These are phyloP conservation scores for Podilymbus podiceps DNA, from an alignment of 2,113 vertebrate genomes.

Conservation along the genomic window DNA sequence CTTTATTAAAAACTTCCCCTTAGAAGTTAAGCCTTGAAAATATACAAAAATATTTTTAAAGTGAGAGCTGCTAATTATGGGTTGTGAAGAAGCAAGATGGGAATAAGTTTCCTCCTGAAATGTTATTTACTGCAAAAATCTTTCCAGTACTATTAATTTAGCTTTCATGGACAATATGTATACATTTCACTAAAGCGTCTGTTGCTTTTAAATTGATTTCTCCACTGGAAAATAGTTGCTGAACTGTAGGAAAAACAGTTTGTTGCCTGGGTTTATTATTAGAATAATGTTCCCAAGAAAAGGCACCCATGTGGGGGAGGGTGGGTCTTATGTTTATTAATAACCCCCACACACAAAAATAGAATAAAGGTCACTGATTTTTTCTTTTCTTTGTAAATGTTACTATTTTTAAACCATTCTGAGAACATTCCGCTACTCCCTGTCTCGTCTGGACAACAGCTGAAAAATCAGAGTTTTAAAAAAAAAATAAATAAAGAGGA, in stretches of 20 bases:
- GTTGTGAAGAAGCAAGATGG: not conserved
- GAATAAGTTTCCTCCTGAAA: not conserved
- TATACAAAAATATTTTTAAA: constrained; percentile 23
- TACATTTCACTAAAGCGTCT: constrained; percentile 30
- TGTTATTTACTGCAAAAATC: constrained; percentile 13
- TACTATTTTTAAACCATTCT: constrained; percentile 56
- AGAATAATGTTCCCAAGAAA: constrained; percentile 59
- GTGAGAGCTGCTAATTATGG: constrained; percentile 8
- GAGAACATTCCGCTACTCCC: constrained; percentile 49
- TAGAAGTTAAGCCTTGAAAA: constrained; percentile 35
- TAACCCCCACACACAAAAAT: constrained; percentile 3
- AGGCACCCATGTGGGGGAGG: constrained; percentile 9
- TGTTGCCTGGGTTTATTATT: constrained; percentile 56
- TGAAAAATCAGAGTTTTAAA: constrained; percentile 16
- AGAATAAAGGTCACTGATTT: constrained; percentile 47
- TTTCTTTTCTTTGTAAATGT: constrained; percentile 12
- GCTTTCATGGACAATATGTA: not conserved
- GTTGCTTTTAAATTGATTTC: constrained; percentile 47
- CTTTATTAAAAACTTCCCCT: constrained; percentile 49
- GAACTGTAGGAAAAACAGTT: constrained; percentile 31
- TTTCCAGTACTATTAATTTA: not conserved
- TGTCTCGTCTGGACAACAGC: not conserved
- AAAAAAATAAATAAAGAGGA: not conserved
- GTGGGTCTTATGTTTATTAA: constrained; percentile 45
- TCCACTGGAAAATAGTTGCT: constrained; percentile 49